These are phyloP conservation scores for Magallana nippona DNA, from an alignment of 2,888 invertebrate species.

Conservation along the genomic window DNA sequence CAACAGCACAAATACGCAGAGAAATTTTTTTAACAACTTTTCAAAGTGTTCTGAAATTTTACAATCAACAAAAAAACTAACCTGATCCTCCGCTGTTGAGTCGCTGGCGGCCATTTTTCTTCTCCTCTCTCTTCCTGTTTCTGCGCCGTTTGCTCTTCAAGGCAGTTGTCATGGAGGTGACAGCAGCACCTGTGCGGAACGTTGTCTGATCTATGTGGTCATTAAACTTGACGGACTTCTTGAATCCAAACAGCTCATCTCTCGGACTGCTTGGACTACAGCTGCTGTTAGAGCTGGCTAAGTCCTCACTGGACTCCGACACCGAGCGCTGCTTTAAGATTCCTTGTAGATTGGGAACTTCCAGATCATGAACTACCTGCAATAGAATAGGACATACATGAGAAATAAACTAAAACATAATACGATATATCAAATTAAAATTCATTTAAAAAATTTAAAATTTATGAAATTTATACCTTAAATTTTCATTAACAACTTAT, in stretches of 20 bases:
- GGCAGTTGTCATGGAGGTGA: slow-evolving; percentile 74
- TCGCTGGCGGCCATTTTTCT: slow-evolving; percentile 59
- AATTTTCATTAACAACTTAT: too few relatives aligned
- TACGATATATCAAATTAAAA: too few relatives aligned
- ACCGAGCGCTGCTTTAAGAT: slow-evolving; percentile 80
- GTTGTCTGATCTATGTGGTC: slow-evolving; percentile 75
- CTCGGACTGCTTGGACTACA: slow-evolving; percentile 57
- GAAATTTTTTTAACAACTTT: too few relatives aligned
- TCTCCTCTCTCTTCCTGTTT: slow-evolving; percentile 73
- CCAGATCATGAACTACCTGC: slow-evolving; percentile 68
- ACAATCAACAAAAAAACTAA: slow-evolving; percentile 67
- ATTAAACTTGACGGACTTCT: slow-evolving; percentile 77
- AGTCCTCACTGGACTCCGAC: slow-evolving; percentile 82
- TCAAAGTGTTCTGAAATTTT: slow-evolving; percentile 29
- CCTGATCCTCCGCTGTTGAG: slow-evolving; percentile 67
- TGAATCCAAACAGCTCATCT: slow-evolving; percentile 56
- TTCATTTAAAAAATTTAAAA: too few relatives aligned
- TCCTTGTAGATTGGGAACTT: slow-evolving; percentile 68
- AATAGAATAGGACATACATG: background rate
- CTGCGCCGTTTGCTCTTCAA: slow-evolving; percentile 76
- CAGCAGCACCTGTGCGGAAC: slow-evolving; percentile 73
- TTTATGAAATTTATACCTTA: too few relatives aligned
- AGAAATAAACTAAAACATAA: too few relatives aligned
- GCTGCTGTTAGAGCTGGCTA: slow-evolving; percentile 44
- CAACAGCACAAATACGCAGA: too few relatives aligned